Base-by-base conservation (phyloP, 2,797 vertebrate species). In the Neopelma chrysocephalum region DNA sequence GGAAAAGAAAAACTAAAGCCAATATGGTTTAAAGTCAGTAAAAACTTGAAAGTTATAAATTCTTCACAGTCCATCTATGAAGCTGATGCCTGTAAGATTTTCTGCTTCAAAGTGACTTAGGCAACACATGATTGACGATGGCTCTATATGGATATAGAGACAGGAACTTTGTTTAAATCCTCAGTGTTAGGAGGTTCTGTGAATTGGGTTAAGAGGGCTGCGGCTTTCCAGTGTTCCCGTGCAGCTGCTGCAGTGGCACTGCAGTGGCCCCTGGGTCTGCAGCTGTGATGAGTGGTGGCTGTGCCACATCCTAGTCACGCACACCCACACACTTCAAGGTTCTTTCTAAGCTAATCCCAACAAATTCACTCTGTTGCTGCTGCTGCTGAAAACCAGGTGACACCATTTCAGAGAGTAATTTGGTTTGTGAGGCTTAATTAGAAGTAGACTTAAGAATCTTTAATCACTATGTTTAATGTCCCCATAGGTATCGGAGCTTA, bases 401-500 rank as follows among this genome's bases (percentile, higher is more conserved):
- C 68, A 54, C 45, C 32, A 15, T 91, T 86, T 71, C 79, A 65
- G 42, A 78, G 38, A 54, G 22, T 22, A 50, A 77, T 68, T 77
- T 89, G 19, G 36, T 43, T 93, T 9, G 2, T 61, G 72, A 88
- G n/a, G 36, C 61, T 91, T 87, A 82, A 80, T 80, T 90, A 77
- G 38, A 73, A 71, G 5, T 64, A 66, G 88, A 79, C 32, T 57
- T 62, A 31, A 53, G 60, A 84, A 77, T 17, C 11, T 62, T 77
- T 96, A 85, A 96, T 56, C 20, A 4, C 76, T 91, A 50, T 92
- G 56, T 75, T 92, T 82, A 23, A 88, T 96, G 47, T 96, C 60
- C 94, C 27, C 83, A 4, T 82, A 99, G 99, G 97, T 99, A 99
- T 97, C 98, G 99, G 91, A 99, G 99, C 97, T 97, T 99, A 93